Conservation (phyloP, 1,140 invertebrate species). For the Apis florea region DNA sequence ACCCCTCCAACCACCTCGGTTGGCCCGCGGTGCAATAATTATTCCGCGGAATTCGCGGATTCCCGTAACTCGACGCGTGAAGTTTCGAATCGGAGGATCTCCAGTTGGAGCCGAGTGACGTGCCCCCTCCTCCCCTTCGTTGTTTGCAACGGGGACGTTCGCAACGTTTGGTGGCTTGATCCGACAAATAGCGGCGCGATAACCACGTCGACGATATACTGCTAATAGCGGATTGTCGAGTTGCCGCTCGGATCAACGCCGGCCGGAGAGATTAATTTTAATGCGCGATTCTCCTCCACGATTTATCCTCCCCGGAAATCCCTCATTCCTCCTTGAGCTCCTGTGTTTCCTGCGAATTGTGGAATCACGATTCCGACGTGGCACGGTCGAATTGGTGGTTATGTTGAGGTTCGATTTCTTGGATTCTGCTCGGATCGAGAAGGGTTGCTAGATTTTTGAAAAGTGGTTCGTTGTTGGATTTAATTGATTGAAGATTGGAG, state of each 20-base stretch:
- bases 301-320: not conserved
- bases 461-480: too few species aligned
- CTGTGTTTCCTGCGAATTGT: not conserved
- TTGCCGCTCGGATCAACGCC: conserved; percentile 22
- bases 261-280: conserved; percentile 50
- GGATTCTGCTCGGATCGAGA: too few species aligned
- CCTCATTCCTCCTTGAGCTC: not conserved
- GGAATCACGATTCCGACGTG: too few species aligned
- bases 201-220: conserved; percentile 51
- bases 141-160: conserved; percentile 63
- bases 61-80: conserved; percentile 51
- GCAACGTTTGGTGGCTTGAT: conserved; percentile 57
- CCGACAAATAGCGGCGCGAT: conserved; percentile 60
- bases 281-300: not conserved
- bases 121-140: conserved; percentile 29
- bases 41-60: conserved; percentile 53
- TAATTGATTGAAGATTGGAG: too few species aligned
- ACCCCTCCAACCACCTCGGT: not conserved
- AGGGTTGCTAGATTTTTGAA: too few species aligned
- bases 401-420: too few species aligned
- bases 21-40: conserved; percentile 26
- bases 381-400: too few species aligned
- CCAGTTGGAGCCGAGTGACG: conserved; percentile 33
- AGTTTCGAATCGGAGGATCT: conserved; percentile 61
- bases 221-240: conserved; percentile 60